A percentile compares a stretch with the other conserved stretches of the same genome.
These are phyloP conservation scores for Protonibea diacanthus DNA, from an alignment of 2,797 vertebrate genomes.

Conservation along the genomic window DNA sequence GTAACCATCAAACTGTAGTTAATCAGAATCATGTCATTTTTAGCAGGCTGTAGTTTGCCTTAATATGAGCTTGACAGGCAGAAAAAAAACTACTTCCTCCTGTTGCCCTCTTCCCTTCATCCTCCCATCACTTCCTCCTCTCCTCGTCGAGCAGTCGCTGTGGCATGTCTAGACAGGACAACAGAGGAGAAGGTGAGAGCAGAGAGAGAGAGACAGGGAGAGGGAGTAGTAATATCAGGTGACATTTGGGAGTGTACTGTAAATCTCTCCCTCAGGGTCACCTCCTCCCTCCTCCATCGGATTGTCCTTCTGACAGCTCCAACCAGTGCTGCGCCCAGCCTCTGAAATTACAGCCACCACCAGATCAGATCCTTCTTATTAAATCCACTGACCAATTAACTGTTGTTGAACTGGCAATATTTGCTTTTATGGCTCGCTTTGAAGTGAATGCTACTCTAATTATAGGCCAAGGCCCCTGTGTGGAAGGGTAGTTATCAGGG, in stretches of 20 bases:
- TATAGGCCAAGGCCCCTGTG: conserved; percentile 48
- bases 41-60: conserved; percentile 6
- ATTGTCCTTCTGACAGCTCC: conserved; percentile 64
- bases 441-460: conserved; percentile 61
- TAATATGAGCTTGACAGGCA: not conserved
- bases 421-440: conserved; percentile 62
- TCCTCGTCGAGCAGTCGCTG: conserved; percentile 25
- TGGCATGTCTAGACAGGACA: conserved; percentile 69
- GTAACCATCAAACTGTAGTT: not conserved
- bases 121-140: conserved; percentile 32
- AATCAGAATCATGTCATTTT: not conserved
- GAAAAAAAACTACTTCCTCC: conserved; percentile 10
- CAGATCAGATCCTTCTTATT: conserved; percentile 59
- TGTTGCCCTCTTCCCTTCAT: conserved; percentile 18
- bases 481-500: conserved; percentile 47
- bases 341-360: conserved; percentile 68
- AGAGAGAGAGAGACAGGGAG: conserved; percentile 15
- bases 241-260: conserved; percentile 66
- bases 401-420: conserved; percentile 60
- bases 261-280: conserved; percentile 73
- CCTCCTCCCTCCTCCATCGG: conserved; percentile 51
- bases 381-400: conserved; percentile 64
- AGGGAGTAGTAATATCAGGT: conserved; percentile 62
- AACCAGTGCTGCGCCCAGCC: conserved; percentile 47
- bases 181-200: conserved; percentile 47